Evolutionary conservation across 2,888 invertebrate genomes (phyloP).

Genomic region (Eumacrocentrus americanus): DNA sequence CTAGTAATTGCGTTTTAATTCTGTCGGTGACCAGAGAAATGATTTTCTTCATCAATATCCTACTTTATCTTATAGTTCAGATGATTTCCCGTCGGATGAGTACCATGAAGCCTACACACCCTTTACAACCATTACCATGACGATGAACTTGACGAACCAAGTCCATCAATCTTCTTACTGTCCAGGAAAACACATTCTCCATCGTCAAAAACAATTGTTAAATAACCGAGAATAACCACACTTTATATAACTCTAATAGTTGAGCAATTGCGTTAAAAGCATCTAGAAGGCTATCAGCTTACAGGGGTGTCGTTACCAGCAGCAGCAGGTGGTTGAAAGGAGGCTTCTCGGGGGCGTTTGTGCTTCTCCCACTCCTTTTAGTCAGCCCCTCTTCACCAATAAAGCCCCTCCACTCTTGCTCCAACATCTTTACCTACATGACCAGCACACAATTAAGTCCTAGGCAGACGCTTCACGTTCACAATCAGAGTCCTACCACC

Average conservation of each 20-base stretch:
- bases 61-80: neutral
- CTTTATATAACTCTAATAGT: too few relatives aligned
- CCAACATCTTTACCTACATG: constrained; percentile 32
- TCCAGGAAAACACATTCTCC: too few relatives aligned
- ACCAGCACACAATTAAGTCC: constrained; percentile 3
- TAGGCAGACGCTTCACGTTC: constrained; percentile 57
- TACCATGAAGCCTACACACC: constrained; percentile 4
- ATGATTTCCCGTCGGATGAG: neutral
- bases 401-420: constrained; percentile 29
- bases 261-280: neutral
- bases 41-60: too few relatives aligned
- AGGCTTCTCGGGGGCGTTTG: constrained; percentile 51
- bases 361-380: constrained; percentile 24
- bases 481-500: constrained; percentile 44
- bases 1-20: too few relatives aligned
- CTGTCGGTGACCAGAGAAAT: too few relatives aligned
- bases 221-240: too few relatives aligned
- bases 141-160: too few relatives aligned
- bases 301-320: neutral
- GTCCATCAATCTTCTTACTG: too few relatives aligned
- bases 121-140: constrained; percentile 19
- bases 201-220: too few relatives aligned
- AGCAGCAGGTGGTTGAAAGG: constrained; percentile 59
- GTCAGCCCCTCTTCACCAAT: constrained; percentile 4
- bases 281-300: neutral